Evolutionary conservation across 2,797 vertebrate genomes (phyloP).

Genomic region (Rhinophrynus dorsalis): DNA sequence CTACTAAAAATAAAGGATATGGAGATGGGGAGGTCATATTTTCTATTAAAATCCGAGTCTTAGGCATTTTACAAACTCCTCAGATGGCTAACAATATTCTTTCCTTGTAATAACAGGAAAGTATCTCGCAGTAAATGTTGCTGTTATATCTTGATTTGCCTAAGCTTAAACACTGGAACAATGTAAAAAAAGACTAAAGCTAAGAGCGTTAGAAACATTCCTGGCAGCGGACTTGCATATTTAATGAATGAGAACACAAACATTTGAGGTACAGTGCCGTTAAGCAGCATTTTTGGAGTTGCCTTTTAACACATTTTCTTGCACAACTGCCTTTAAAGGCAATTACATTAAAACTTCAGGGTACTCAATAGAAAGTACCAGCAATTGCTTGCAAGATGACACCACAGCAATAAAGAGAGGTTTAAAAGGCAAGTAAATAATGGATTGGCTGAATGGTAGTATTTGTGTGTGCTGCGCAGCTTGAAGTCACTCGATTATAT

Average conservation of each 20-base stretch:
- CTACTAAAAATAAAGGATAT: too few species aligned
- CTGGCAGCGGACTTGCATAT: constrained; percentile 12
- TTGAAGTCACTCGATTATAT: too few species aligned
- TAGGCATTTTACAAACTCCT: not conserved
- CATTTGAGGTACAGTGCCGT: constrained; percentile 13
- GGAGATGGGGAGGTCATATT: too few species aligned
- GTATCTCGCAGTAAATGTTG: too few species aligned
- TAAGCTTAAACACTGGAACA: constrained; percentile 13
- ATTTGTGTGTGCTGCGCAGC: too few species aligned
- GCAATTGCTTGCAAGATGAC: too few species aligned
- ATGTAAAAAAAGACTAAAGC: constrained; percentile 21
- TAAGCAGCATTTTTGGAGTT: not conserved
- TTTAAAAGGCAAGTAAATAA: too few species aligned
- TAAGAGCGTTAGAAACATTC: constrained; percentile 34
- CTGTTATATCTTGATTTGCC: not conserved
- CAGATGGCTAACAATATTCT: not conserved
- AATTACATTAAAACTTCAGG: constrained; percentile 6
- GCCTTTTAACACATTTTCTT: not conserved
- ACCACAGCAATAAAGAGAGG: too few species aligned
- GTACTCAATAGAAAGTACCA: too few species aligned
- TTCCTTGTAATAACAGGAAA: not conserved
- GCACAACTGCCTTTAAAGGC: constrained; percentile 34
- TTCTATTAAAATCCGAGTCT: too few species aligned
- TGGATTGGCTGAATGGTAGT: too few species aligned
- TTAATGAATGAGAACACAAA: constrained; percentile 35